phyloP scores from a whole-genome alignment of 2,113 vertebrate genomes.

The Oreochromis aureus region DNA sequence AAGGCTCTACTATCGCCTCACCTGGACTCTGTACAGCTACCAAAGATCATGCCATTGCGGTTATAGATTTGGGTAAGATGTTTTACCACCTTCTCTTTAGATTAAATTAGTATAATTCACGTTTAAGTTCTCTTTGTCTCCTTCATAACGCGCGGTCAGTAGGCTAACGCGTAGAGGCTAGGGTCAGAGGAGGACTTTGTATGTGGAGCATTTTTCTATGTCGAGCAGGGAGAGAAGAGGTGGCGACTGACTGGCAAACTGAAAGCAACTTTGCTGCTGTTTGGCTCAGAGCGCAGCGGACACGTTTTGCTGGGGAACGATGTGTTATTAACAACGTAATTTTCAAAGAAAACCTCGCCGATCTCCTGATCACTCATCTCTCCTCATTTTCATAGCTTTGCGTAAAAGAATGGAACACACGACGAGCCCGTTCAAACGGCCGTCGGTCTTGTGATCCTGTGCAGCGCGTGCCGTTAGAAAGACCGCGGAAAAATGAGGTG shows the following conservation, averaged over 20 bases:
- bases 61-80: slow-evolving; percentile 67
- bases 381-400: background rate
- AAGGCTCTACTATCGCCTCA: background rate
- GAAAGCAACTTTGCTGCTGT: slow-evolving; percentile 42
- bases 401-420: slow-evolving; percentile 32
- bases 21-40: slow-evolving; percentile 41
- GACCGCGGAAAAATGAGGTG: slow-evolving; percentile 3
- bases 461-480: background rate
- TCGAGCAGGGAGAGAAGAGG: background rate
- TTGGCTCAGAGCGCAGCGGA: background rate
- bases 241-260: background rate
- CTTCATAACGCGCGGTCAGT: background rate
- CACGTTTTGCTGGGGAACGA: background rate
- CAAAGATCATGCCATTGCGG: slow-evolving; percentile 47
- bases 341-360: background rate
- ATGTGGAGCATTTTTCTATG: background rate
- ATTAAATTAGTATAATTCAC: slow-evolving; percentile 4
- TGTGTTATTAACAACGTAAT: background rate
- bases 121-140: background rate
- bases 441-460: background rate
- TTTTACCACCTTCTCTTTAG: background rate
- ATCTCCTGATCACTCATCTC: background rate
- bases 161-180: background rate
- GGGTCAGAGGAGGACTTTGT: slow-evolving; percentile 22
- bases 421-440: background rate